These are phyloP conservation scores for Sakesphorus luctuosus DNA, from an alignment of 2,113 vertebrate species.

Conservation along the genomic window DNA sequence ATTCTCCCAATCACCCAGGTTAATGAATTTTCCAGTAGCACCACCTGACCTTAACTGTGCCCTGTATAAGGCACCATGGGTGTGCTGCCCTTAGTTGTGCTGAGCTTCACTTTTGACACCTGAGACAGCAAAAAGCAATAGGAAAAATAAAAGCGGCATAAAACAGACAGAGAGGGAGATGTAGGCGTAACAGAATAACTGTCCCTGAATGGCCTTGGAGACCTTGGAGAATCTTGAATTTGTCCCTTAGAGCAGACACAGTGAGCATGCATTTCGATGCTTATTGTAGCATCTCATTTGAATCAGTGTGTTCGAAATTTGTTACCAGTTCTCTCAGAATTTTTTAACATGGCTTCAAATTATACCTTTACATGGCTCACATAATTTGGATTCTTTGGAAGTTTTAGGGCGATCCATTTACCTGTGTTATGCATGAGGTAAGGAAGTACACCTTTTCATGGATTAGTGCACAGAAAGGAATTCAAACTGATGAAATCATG, in stretches of 20 bases:
- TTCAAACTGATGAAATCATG: background rate
- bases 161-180: conserved; percentile 61
- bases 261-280: background rate
- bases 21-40: conserved; percentile 75
- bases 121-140: conserved; percentile 83
- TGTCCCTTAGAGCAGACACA: background rate
- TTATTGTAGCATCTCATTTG: background rate
- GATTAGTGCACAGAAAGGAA: background rate
- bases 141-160: conserved; percentile 74
- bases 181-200: background rate
- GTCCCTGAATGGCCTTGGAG: background rate
- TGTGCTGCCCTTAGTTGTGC: conserved; percentile 77
- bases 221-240: background rate
- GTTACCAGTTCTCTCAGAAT: background rate
- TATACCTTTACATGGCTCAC: background rate
- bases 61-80: conserved; percentile 83
- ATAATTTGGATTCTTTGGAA: background rate
- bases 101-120: conserved; percentile 84
- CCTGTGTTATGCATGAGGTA: background rate
- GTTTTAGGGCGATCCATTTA: background rate
- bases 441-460: background rate
- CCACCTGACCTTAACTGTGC: conserved; percentile 89
- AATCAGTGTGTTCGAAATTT: background rate
- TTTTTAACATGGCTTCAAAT: background rate
- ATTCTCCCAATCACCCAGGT: conserved; percentile 71